These are phyloP conservation scores for Ophion slaviceki DNA, from an alignment of 2,888 invertebrate genomes.

Conservation along the genomic window DNA sequence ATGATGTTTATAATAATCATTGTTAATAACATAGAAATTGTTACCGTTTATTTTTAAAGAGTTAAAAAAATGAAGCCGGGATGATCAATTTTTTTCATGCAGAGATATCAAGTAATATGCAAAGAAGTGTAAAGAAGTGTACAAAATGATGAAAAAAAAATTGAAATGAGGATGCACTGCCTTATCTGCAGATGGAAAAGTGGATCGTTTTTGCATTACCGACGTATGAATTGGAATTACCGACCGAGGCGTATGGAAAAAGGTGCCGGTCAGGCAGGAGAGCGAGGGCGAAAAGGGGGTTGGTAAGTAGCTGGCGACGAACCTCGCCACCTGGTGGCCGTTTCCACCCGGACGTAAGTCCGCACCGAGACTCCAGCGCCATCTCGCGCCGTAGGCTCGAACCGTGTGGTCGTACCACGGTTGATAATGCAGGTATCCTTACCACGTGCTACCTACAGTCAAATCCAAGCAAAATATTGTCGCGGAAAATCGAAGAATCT, in stretches of 20 bases:
- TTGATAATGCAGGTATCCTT: too few relatives aligned
- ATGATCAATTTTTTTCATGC: neutral
- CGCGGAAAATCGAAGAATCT: too few relatives aligned
- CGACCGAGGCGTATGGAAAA: constrained; percentile 67
- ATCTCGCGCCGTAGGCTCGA: neutral
- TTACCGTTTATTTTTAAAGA: neutral
- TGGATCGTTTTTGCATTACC: constrained; percentile 66
- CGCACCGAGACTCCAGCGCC: neutral
- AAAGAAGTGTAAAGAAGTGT: neutral
- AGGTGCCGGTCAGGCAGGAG: neutral
- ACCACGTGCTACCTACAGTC: too few relatives aligned
- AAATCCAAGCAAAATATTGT: too few relatives aligned
- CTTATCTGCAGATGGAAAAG: neutral
- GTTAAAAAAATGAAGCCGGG: neutral
- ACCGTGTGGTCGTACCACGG: neutral
- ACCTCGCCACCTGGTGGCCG: neutral
- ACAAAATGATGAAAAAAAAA: neutral
- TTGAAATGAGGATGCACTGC: constrained; percentile 62
- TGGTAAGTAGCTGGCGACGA: neutral
- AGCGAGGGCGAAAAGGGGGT: neutral
- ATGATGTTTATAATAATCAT: neutral
- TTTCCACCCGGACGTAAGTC: neutral
- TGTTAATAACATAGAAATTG: neutral
- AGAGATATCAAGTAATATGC: neutral
- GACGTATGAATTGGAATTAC: constrained; percentile 36